Percentiles rank a stretch among this genome's conserved stretches.
These are phyloP conservation scores for Drymonia ruficornis DNA, from an alignment of 2,888 invertebrate genomes.

Conservation along the genomic window DNA sequence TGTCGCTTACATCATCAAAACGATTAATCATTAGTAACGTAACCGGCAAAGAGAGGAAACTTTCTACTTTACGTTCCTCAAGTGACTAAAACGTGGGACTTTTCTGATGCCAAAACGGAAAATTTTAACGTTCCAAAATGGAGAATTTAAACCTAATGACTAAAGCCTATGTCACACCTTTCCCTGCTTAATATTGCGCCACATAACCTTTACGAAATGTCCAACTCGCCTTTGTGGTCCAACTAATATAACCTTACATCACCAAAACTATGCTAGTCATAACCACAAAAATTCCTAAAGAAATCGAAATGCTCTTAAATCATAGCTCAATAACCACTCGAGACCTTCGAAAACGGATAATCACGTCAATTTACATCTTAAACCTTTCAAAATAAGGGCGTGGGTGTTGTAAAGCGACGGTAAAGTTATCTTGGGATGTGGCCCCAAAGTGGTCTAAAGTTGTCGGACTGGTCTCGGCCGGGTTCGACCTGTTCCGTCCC, in stretches of 20 bases:
- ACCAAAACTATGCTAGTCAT: constrained; percentile 42
- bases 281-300: constrained; percentile 75
- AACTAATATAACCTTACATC: constrained; percentile 28
- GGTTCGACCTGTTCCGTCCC: constrained; percentile 69
- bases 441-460: constrained; percentile 66
- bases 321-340: constrained; percentile 56
- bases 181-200: neutral
- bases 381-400: constrained; percentile 32
- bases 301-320: constrained; percentile 80
- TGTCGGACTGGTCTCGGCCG: constrained; percentile 68
- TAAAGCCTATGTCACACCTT: too few species aligned
- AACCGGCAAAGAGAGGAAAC: too few species aligned
- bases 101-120: too few species aligned
- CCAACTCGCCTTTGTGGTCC: neutral
- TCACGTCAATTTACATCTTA: constrained; percentile 33
- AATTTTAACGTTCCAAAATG: too few species aligned
- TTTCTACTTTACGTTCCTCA: too few species aligned
- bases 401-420: constrained; percentile 21
- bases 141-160: too few species aligned
- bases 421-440: constrained; percentile 41
- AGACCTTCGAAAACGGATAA: constrained; percentile 4
- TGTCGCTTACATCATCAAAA: too few species aligned
- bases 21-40: too few species aligned
- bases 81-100: too few species aligned
- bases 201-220: too few species aligned